A percentile compares a stretch with the other conserved stretches of the same genome.
Conservation (phyloP, 2,888 invertebrate species). For the Tetragonisca angustula region DNA sequence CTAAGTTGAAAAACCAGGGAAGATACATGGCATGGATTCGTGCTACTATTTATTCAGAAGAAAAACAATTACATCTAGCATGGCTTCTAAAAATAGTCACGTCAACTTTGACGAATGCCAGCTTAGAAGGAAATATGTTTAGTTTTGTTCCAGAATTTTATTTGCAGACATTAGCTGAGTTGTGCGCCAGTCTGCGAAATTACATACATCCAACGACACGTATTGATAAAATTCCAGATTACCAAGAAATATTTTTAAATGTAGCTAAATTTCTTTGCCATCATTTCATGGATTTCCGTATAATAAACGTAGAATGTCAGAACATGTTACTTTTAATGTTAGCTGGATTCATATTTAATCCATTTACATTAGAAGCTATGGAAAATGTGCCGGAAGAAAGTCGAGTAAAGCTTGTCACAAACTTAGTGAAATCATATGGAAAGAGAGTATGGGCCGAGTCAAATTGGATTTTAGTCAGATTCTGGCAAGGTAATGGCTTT, state of each 20-base stretch:
- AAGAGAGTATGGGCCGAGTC: conserved; percentile 93
- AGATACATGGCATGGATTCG: conserved; percentile 90
- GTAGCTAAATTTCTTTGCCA: conserved; percentile 90
- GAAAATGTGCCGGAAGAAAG: conserved; percentile 88
- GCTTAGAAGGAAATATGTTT: conserved; percentile 87
- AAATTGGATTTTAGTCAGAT: conserved; percentile 92
- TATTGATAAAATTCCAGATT: conserved; percentile 86
- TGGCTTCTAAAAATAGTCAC: conserved; percentile 87
- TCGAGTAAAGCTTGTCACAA: conserved; percentile 87
- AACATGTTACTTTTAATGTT: conserved; percentile 91
- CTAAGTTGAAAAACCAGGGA: conserved; percentile 86
- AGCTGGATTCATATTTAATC: conserved; percentile 91
- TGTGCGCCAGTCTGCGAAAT: conserved; percentile 87
- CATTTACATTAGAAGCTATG: conserved; percentile 89
- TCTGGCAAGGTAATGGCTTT: conserved; percentile 94
- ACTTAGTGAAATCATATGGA: conserved; percentile 91
- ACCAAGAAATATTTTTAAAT: conserved; percentile 86
- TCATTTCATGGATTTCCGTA: conserved; percentile 91
- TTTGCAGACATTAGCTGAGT: conserved; percentile 88
- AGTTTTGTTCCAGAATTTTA: conserved; percentile 91
- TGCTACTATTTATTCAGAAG: conserved; percentile 88
- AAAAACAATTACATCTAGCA: conserved; percentile 87
- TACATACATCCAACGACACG: conserved; percentile 88
- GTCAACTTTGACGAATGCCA: conserved; percentile 87
- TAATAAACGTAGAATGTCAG: conserved; percentile 90